Evolutionary conservation across 92 coral and sea anemone genomes (phyloP).

Genomic region (Ricordea florida): DNA sequence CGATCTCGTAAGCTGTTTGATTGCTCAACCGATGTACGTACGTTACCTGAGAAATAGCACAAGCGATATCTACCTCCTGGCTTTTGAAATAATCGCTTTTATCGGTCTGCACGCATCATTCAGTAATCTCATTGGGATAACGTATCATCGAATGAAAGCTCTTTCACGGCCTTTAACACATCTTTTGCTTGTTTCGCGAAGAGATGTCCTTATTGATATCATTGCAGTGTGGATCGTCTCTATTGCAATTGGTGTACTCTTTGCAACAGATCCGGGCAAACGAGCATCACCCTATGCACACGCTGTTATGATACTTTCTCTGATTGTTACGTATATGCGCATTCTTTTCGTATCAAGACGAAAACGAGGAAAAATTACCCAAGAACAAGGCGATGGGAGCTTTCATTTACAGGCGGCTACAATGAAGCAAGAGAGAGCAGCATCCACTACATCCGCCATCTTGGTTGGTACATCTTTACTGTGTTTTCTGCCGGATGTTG

Average conservation of each 20-base stretch:
- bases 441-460: constrained; percentile 66
- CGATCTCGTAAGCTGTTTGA: constrained; percentile 48
- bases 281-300: constrained; percentile 36
- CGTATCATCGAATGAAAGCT: constrained; percentile 56
- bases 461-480: constrained; percentile 51
- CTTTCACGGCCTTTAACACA: constrained; percentile 46
- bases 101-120: constrained; percentile 55
- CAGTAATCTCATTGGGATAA: constrained; percentile 48
- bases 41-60: constrained; percentile 23
- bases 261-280: constrained; percentile 12
- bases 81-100: constrained; percentile 41
- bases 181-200: constrained; percentile 42
- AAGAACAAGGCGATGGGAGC: constrained; percentile 28
- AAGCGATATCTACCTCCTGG: constrained; percentile 1
- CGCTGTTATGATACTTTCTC: constrained; percentile 33
- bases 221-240: constrained; percentile 25
- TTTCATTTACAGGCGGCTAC: constrained; percentile 42
- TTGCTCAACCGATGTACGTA: constrained; percentile 65
- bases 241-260: constrained; percentile 34
- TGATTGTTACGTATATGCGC: constrained; percentile 27
- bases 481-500: constrained; percentile 58
- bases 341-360: constrained; percentile 28
- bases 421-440: constrained; percentile 37
- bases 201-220: constrained; percentile 23
- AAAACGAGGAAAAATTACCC: constrained; percentile 42